Evolutionary conservation across 2,888 invertebrate species (phyloP).

Genomic region (Papilio protenor): DNA sequence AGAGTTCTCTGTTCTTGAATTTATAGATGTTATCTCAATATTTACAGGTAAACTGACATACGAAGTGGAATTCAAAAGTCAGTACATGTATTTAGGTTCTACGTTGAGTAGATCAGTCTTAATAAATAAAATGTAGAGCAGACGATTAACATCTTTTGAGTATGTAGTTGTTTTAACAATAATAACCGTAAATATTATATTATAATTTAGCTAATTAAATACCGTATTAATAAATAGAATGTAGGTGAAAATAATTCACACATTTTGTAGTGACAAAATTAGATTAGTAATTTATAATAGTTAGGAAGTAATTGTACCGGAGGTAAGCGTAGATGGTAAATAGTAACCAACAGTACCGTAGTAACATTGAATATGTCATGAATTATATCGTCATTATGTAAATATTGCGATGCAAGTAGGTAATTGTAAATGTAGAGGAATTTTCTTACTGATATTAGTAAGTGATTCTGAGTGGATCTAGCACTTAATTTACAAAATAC

Average conservation of each 20-base stretch:
- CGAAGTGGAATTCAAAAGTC: conserved; percentile 68
- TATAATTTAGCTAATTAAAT: not conserved
- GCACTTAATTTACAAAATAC: not conserved
- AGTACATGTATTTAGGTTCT: conserved; percentile 61
- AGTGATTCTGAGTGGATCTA: not conserved
- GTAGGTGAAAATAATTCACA: not conserved
- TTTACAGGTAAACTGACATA: conserved; percentile 73
- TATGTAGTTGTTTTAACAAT: conserved; percentile 6
- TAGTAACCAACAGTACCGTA: conserved; percentile 41
- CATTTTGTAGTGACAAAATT: not conserved
- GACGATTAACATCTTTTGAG: conserved; percentile 1
- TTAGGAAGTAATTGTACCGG: not conserved
- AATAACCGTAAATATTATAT: not conserved
- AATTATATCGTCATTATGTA: conserved; percentile 41
- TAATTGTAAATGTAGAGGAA: conserved; percentile 9
- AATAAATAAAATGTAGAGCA: conserved; percentile 27
- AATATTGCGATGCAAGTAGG: conserved; percentile 35
- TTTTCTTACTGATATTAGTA: conserved; percentile 17
- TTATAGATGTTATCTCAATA: conserved; percentile 3
- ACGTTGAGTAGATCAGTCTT: conserved; percentile 51
- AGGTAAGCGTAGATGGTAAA: conserved; percentile 42
- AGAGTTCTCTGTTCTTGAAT: not conserved
- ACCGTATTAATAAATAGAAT: conserved; percentile 1
- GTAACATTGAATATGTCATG: conserved; percentile 16
- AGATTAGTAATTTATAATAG: not conserved